Evolutionary conservation across 1,140 invertebrate genomes (phyloP).

Genomic region (Drosophila aff.): DNA sequence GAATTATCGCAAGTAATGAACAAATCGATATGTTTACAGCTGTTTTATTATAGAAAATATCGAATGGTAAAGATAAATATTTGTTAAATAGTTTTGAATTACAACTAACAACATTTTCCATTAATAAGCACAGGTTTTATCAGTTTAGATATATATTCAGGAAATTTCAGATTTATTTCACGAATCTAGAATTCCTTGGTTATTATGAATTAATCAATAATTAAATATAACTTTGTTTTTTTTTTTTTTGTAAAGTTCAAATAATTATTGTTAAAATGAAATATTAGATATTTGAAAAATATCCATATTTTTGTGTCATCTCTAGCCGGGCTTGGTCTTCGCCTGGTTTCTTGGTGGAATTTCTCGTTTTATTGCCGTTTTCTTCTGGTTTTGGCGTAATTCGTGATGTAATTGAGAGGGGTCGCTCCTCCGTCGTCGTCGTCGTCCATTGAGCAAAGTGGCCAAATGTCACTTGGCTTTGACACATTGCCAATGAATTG

Average conservation of each 20-base stretch:
- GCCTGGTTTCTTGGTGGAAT: conserved; percentile 22
- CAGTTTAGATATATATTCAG: neutral
- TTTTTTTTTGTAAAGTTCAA: neutral
- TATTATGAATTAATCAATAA: neutral
- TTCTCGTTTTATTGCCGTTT: conserved; percentile 16
- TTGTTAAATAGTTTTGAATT: no score
- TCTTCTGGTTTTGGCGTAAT: conserved; percentile 13
- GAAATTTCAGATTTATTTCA: neutral
- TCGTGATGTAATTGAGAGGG: conserved; percentile 27
- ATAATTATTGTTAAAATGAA: neutral
- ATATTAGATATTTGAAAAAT: neutral
- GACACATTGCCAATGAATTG: conserved; percentile 43
- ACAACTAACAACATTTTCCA: no score
- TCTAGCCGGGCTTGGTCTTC: neutral
- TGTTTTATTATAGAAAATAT: no score
- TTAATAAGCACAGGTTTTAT: no score
- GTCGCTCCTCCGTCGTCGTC: neutral
- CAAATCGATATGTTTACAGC: no score
- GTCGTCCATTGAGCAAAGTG: conserved; percentile 34
- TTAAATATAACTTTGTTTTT: neutral
- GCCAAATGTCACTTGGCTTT: conserved; percentile 43
- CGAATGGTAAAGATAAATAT: no score
- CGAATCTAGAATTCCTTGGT: neutral
- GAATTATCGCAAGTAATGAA: no score
- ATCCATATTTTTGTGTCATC: neutral